These are phyloP conservation scores for Zele albiditarsus DNA, from an alignment of 2,888 invertebrate species.

Conservation along the genomic window DNA sequence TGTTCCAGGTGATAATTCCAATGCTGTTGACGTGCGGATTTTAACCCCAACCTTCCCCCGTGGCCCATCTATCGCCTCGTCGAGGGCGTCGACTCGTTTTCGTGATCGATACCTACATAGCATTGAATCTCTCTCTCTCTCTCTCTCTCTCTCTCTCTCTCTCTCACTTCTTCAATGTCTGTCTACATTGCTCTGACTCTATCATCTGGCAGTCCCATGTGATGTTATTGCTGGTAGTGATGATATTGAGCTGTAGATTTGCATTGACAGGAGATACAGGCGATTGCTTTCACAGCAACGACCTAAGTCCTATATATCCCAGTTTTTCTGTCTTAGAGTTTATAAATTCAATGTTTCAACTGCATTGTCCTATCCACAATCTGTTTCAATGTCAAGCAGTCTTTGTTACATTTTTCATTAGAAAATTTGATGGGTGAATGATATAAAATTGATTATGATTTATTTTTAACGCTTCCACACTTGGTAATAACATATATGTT, in stretches of 20 bases:
- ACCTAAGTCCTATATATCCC: neutral
- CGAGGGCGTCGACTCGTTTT: conserved; percentile 45
- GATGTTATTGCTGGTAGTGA: neutral
- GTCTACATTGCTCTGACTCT: neutral
- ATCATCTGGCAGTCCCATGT: neutral
- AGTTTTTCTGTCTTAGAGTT: too few relatives aligned
- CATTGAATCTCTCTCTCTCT: neutral
- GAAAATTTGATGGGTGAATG: neutral
- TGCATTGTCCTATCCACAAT: too few relatives aligned
- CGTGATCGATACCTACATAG: conserved; percentile 39
- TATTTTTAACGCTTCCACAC: too few relatives aligned
- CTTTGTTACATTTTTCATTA: neutral
- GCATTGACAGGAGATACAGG: neutral
- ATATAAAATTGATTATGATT: too few relatives aligned
- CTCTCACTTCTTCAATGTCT: neutral
- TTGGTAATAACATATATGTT: too few relatives aligned
- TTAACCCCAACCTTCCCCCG: conserved; percentile 39
- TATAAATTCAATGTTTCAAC: too few relatives aligned
- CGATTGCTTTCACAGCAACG: neutral
- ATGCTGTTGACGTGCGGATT: conserved; percentile 35
- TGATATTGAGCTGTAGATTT: neutral
- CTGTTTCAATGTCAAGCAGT: neutral
- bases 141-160: neutral
- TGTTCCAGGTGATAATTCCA: conserved; percentile 13
- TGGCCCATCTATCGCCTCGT: conserved; percentile 38